Evolutionary conservation across 2,113 vertebrate genomes (phyloP), one percentile per base, ranked within the genome.

Genomic region (Scomber japonicus): DNA sequence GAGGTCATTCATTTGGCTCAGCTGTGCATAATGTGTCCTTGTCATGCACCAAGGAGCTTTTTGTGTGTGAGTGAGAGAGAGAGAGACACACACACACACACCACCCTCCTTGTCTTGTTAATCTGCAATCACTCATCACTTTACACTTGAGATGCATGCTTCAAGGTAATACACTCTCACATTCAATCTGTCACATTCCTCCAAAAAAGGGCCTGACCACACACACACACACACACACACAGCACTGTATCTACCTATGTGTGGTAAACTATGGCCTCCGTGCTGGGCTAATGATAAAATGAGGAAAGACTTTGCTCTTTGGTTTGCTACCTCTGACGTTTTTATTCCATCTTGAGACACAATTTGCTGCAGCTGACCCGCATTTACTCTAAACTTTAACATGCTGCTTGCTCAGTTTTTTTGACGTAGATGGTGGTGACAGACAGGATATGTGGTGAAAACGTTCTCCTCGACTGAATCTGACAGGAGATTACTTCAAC

Each of bases 1-100:
- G 92, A 94, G 94, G 93, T 83, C 92, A 87, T 77, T 77, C 68
- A 48, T 56, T 65, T 55, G 82, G 70, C 71, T 77, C 19, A 15
- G 53, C 31, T 71, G 30, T 63, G 53, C 6, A 60, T 48, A 19
- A 35, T 56, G 64, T 68, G 50, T 11, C 78, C 84, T 89, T 84
- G 87, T 67, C 31, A 6, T 35, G 31, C 7, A 56, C 61, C 87
- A 85, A 87, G 82, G 84, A 72, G 56, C 40, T 67, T 78, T 71
- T 35, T 59, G 8, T 17, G 16, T 19, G 16, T 46, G n/a, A n/a
- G n/a, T n/a, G n/a, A n/a, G n/a, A n/a, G n/a, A n/a, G n/a, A n/a
- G n/a, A n/a, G n/a, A n/a, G n/a, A n/a, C 24, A 27, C 24, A 27
- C 35, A 9, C 8, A 7, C 35, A 40, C 67, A 30, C 30, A 16